Evolutionary conservation across 2,113 vertebrate genomes (phyloP), one percentile per base, ranked within the genome.

Genomic region (Caracal caracal): DNA sequence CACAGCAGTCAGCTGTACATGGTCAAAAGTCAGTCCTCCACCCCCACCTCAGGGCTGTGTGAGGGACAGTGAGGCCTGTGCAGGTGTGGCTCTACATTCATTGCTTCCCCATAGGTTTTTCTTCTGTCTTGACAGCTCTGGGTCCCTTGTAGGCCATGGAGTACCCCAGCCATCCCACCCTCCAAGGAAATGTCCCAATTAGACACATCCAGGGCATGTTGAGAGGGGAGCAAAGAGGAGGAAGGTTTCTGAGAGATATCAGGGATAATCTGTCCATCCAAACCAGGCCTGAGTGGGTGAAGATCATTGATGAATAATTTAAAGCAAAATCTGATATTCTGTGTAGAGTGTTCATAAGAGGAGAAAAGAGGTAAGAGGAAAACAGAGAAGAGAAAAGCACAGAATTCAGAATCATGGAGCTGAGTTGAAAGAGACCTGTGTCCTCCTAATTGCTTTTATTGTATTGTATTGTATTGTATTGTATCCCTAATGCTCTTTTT

Each of bases 321-420:
- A 88, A 94, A 95, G 47, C 35, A 65, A 91, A 81, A 83, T 40
- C 28, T 78, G 47, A 43, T 79, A 63, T 40, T 95, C 68, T 40
- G 13, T 53, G 51, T 65, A 56, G 26, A 68, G 17, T 83, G 33
- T 49, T 79, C 53, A 28, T 26, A 70, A 75, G 70, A 37, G 40
- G 12, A 24, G 3, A 71, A 87, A 59, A 59, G 30, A 92, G 35
- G 28, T 6, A 13, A 30, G 30, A 51, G 19, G 26, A n/a, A 56
- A 75, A 49, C 68, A 59, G 28, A 71, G 35, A 47, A 33, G 49
- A 90, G 66, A 26, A 40, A 92, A 59, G 51, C 20, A 35, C 6
- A n/a, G 49, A 61, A 43, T 81, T 81, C 37, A 68, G 70, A 95
- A 30, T 75, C 86, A 30, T 4, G 5, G 76, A 76, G 61, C 86